Base-by-base conservation (phyloP, 2,888 invertebrate species). In the Apotomis betuletana region DNA sequence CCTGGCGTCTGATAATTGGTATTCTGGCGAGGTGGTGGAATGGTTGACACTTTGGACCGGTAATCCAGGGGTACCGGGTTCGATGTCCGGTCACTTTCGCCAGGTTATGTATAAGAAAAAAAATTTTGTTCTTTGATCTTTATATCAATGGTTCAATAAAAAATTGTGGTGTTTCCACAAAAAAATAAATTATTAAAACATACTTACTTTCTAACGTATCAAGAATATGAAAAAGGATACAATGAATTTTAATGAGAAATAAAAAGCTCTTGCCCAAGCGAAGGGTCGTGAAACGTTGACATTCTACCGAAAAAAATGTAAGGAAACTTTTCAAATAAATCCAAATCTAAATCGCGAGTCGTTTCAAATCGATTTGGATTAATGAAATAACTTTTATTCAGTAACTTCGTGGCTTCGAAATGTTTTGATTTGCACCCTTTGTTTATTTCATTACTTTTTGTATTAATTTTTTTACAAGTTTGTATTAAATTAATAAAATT, bases 241-340 rank as follows among this genome's bases (percentile, higher is more conserved):
- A 27, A 27, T 36, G 46, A 61, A 65, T 65, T 64, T 36, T 5
- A 64, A 54, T 46, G 12, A n/a, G 10, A 54, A 38, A 61, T 49
- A 55, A 12, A 64, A 52, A 15, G 38, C 38, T 67, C 38, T 54
- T 12, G 15, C n/a, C 8, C 1, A 38, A 38, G 70, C 61, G 54
- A 49, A 70, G 65, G 65, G 55, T 60, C 64, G 52, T 44, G 59
- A 41, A 54, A 59, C 46, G 38, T 46, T 41, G 65, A 70, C 65
- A 38, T 60, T 46, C 27, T 64, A 51, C 10, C 57, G 12, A 57
- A 69, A 62, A 55, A 55, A 52, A 54, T 64, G 46, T n/a, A 46
- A 57, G 36, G 9, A 59, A 65, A 70, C 55, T 70, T 70, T 70
- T 70, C 46, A 49, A 70, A 70, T 67, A 52, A 65, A 55, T 60